Percentiles rank a stretch among this genome's conserved stretches.
Evolutionary conservation across 2,113 vertebrate genomes (phyloP).

Genomic region (Elanus axillaris): DNA sequence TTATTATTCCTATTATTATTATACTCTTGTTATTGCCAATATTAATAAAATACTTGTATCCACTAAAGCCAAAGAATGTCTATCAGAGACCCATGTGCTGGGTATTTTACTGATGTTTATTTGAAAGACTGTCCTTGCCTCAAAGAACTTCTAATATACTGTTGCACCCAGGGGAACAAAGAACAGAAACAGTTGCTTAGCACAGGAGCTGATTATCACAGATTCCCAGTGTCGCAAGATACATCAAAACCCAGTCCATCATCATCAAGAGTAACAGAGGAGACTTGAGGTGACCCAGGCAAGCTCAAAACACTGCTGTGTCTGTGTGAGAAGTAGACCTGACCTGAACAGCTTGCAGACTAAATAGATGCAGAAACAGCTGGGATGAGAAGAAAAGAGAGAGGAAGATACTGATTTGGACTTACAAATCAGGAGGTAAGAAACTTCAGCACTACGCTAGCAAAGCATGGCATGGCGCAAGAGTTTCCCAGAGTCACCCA

Average conservation of each 20-base stretch:
- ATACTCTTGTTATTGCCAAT: background rate
- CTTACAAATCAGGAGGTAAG: background rate
- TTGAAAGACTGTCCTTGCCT: conserved; percentile 14
- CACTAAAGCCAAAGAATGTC: background rate
- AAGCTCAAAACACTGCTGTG: background rate
- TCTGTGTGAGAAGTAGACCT: background rate
- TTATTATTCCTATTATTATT: background rate
- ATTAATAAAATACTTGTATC: conserved; percentile 25
- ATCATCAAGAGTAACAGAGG: background rate
- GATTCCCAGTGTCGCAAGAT: background rate
- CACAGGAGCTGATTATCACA: background rate
- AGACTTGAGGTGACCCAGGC: background rate
- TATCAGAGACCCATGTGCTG: background rate
- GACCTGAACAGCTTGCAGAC: background rate
- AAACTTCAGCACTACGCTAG: background rate
- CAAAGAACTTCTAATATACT: conserved; percentile 7
- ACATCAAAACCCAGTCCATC: conserved; percentile 14
- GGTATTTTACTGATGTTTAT: conserved; percentile 9
- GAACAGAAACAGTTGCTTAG: background rate
- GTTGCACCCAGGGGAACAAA: background rate
- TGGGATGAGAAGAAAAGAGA: background rate
- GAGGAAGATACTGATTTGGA: background rate
- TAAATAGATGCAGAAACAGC: background rate
- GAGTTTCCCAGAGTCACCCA: background rate
- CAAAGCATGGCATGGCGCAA: background rate